Base-by-base conservation (phyloP, 35 echinoderm and acorn worm species). In the Heliocidaris erythrogramma region DNA sequence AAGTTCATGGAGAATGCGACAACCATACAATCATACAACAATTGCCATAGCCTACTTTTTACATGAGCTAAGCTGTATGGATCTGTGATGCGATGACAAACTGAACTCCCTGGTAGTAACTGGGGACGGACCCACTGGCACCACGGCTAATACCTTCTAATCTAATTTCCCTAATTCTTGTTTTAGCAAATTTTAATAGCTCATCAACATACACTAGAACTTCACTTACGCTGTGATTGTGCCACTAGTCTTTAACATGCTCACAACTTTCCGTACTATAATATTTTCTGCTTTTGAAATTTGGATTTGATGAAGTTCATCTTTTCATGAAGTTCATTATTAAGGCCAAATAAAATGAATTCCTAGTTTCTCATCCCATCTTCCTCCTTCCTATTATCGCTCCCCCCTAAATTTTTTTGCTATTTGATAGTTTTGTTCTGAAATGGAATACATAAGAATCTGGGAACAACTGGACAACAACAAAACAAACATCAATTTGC, bases 141-240 rank as follows among this genome's bases (percentile, higher is more conserved):
- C 65, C 65, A 78, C 18, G 27, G 65, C 65, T 78, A 78, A 78
- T 78, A n/a, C 65, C 65, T 78, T 21, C 65, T 78, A 78, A 78
- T 78, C 65, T 78, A 78, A 78, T 78, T 78, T 78, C 65, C 65
- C 65, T 78, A 78, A 78, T 78, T 78, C 65, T 78, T 78, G 65
- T 78, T 78, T 78, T 78, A 78, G 65, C 65, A 78, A 24, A 78
- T 78, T 78, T 78, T 78, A 78, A 78, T 78, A 78, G 65, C 65
- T 78, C 65, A 78, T 78, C 65, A 78, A 78, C 21, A 78, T 18
- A 69, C 60, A 14, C 60, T 69, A 69, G 60, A 69, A 17, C 60
- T 69, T 69, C 60, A 17, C 16, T 69, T 69, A 69, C 4, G 60
- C 60, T 27, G 60, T 69, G 60, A 69, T 69, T 69, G 60, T 69